Evolutionary conservation across 1,140 invertebrate genomes (phyloP), one percentile per base, ranked within the genome.

Genomic region (Neodiprion virginianus): DNA sequence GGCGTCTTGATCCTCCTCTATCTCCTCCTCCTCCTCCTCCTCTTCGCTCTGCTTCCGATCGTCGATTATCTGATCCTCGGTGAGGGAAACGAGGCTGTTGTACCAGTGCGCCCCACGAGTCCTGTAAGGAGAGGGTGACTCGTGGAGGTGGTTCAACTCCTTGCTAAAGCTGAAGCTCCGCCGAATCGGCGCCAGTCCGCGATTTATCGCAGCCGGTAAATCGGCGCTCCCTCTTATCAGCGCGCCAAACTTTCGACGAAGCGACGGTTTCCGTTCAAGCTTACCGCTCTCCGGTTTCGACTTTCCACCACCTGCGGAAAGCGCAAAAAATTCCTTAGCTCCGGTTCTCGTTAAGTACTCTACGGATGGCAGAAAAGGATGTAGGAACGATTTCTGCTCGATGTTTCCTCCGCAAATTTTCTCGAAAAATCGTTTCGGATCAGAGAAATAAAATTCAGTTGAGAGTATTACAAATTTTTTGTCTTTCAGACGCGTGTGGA

Each of bases 181-280:
- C n/a, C 79, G 83, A 74, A 86, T 86, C 73, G 84, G 84, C 72
- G 79, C 82, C 71, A 85, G 82, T 65, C 84, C 72, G 7, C 82
- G 84, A 74, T 84, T 85, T 76, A 86, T 85, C 73, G 73, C 85
- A 8, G 84, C 82, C 78, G 85, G 83, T 83, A 86, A 85, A 40
- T 83, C 84, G 10, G 84, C 74, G 72, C 81, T 81, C 76, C 80
- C 78, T 40, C 77, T 83, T 77, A 86, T 74, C 78, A 86, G 73
- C 72, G 79, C 78, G 11, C 82, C 79, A 53, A 86, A 79, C 79
- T 83, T 86, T 53, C 79, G 79, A 69, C 83, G 81, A 11, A 85
- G 73, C 76, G 85, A 86, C 0, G 78, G 67, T 66, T 81, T 82
- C 11, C 83, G 79, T 5, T 85, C 79, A 65, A 83, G 77, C 53